Evolutionary conservation across 2,113 vertebrate genomes (phyloP).

Genomic region (Daphoenositta chrysoptera): DNA sequence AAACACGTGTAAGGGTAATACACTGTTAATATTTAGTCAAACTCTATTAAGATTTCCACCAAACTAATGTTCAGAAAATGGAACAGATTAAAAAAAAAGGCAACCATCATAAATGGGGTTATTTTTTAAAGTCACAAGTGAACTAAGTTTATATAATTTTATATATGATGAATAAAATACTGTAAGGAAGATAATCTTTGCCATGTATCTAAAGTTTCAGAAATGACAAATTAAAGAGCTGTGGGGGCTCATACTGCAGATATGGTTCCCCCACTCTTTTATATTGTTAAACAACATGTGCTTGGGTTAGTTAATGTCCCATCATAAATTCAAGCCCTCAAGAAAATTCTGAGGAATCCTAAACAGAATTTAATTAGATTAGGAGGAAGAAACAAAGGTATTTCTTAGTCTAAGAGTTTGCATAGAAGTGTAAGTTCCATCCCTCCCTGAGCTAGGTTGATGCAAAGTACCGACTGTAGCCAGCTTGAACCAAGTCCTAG

Average conservation of each 20-base stretch:
- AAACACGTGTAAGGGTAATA: background rate
- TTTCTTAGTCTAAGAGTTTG: background rate
- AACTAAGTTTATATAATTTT: background rate
- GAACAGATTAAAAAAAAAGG: background rate
- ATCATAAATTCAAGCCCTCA: background rate
- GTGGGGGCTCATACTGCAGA: background rate
- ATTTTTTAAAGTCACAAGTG: background rate
- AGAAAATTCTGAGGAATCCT: background rate
- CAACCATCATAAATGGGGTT: background rate
- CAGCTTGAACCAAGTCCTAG: background rate
- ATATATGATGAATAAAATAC: background rate
- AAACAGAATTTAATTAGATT: background rate
- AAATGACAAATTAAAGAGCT: background rate
- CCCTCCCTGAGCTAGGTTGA: background rate
- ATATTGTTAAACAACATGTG: background rate
- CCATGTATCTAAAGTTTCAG: background rate
- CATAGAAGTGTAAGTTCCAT: background rate
- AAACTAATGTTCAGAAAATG: background rate
- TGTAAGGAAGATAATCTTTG: background rate
- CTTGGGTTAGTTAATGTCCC: background rate
- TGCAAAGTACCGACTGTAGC: fast-evolving
- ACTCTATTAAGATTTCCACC: background rate
- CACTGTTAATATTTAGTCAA: background rate
- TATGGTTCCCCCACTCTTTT: background rate
- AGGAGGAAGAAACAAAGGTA: background rate